Evolutionary conservation across 2,888 invertebrate species (phyloP).

Genomic region (Drosophila silvestris): DNA sequence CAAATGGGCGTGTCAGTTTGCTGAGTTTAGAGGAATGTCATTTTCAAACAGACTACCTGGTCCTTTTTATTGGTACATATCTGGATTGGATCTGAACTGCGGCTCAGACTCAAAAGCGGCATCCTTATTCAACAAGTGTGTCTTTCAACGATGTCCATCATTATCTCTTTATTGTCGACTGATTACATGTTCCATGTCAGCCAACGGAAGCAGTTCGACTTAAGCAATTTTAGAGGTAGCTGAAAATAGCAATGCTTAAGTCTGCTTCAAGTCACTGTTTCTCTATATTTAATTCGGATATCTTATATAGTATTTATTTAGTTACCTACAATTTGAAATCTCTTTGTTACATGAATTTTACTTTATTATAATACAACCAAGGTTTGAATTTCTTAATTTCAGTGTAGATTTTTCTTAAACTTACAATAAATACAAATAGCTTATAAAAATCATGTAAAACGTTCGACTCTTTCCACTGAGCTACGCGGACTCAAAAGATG

Average conservation of each 20-base stretch:
- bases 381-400: neutral
- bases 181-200: neutral
- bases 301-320: neutral
- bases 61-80: neutral
- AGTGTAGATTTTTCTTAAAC: too few relatives aligned
- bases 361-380: neutral
- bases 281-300: neutral
- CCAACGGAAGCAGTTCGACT: neutral
- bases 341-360: neutral
- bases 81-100: neutral
- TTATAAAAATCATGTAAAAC: neutral
- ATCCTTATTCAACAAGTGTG: neutral
- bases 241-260: neutral
- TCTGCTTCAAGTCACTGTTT: neutral
- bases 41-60: neutral
- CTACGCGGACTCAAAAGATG: too few relatives aligned
- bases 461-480: too few relatives aligned
- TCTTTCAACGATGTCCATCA: neutral
- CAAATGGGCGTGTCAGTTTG: constrained; percentile 25
- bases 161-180: neutral
- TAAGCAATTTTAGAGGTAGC: neutral
- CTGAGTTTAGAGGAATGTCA: constrained; percentile 2
- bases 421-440: neutral
- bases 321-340: neutral
- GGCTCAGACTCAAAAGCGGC: neutral